Evolutionary conservation across 2,113 vertebrate species (phyloP).

Genomic region (Leiothrix lutea): DNA sequence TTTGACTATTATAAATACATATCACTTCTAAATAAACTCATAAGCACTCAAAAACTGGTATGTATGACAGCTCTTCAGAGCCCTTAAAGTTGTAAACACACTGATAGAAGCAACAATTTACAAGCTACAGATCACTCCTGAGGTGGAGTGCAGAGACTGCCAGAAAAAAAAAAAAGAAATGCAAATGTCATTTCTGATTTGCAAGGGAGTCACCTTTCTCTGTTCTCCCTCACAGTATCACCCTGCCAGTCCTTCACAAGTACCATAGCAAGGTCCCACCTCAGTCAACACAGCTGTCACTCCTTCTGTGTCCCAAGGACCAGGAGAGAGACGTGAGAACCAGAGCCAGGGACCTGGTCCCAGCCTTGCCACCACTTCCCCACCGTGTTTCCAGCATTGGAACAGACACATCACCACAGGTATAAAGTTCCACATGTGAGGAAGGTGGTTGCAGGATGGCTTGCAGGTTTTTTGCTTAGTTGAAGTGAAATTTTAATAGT

Average conservation of each 20-base stretch:
- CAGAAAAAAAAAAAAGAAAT: not conserved
- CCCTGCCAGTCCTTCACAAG: not conserved
- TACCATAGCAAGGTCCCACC: not conserved
- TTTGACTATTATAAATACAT: not conserved
- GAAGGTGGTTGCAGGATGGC: not conserved
- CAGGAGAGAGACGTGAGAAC: not conserved
- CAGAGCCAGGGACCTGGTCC: not conserved
- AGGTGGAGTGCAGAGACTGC: not conserved
- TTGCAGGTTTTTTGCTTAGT: not conserved
- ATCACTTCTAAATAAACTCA: not conserved
- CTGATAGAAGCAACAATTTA: not conserved
- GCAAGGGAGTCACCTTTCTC: not conserved
- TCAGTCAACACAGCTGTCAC: not conserved
- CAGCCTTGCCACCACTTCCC: not conserved
- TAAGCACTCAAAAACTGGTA: not conserved
- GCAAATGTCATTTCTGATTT: not conserved
- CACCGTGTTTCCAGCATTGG: fast-evolving
- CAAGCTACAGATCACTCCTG: not conserved
- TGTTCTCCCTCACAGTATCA: not conserved
- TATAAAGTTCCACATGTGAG: fast-evolving
- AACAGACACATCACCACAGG: not conserved
- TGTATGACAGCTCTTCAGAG: not conserved
- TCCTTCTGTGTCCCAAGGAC: not conserved
- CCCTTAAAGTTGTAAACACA: not conserved
- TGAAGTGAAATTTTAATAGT: not conserved